Evolutionary conservation across 2,797 vertebrate species (phyloP).

Genomic region (Sylvia borin): DNA sequence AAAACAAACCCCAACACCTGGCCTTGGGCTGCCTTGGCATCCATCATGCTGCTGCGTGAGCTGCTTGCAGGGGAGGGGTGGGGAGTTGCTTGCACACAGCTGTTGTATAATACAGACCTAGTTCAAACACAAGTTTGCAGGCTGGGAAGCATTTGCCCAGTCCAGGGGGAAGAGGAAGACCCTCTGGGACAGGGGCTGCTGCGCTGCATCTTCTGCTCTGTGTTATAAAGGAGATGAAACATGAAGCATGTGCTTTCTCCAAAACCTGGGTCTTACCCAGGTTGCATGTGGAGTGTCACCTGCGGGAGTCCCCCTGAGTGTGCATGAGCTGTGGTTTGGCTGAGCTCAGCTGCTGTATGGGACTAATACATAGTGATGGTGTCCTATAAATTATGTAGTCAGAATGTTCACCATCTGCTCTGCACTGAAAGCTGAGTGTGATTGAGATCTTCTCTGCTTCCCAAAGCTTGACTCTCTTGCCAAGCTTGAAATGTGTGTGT

Average conservation of each 20-base stretch:
- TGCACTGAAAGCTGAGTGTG: neutral
- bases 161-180: neutral
- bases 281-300: neutral
- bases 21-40: neutral
- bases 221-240: neutral
- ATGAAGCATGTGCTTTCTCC: neutral
- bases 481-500: neutral
- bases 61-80: neutral
- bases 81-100: neutral
- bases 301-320: neutral
- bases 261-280: neutral
- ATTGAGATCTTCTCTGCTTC: constrained; percentile 41
- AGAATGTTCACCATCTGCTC: constrained; percentile 21
- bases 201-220: neutral
- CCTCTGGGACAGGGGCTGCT: neutral
- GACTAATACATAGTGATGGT: constrained; percentile 35
- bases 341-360: neutral
- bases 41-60: fast-evolving
- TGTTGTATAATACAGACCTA: constrained; percentile 48
- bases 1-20: neutral
- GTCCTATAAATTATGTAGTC: constrained; percentile 50
- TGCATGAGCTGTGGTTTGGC: neutral
- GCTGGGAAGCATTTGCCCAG: neutral
- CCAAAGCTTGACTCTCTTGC: constrained; percentile 25
- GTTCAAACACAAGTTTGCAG: neutral